Conservation (phyloP, 2,888 invertebrate species). For the Norana najaformis region DNA sequence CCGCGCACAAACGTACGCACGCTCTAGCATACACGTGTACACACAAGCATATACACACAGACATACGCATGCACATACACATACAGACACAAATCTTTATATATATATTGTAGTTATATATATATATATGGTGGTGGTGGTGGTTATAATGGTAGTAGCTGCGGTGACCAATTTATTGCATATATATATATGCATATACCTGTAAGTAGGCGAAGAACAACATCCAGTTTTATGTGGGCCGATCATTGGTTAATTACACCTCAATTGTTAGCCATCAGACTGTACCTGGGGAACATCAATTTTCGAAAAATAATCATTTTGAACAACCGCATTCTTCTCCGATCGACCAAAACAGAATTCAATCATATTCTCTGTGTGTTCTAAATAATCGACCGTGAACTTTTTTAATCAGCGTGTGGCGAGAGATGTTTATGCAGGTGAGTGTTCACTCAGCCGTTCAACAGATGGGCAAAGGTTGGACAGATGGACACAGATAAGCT, state of each 20-base stretch:
- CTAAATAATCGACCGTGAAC: background rate
- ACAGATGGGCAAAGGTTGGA: background rate
- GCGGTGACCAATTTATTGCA: no score
- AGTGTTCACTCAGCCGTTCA: background rate
- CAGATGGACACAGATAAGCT: background rate
- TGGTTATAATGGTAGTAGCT: no score
- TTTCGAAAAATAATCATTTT: background rate
- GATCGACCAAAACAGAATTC: background rate
- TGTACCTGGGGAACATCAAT: background rate
- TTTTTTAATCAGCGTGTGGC: background rate
- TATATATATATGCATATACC: no score
- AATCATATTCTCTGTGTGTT: background rate
- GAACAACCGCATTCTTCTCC: background rate
- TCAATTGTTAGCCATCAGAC: background rate
- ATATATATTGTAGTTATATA: no score
- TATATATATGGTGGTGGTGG: no score
- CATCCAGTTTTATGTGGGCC: background rate
- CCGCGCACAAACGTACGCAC: no score
- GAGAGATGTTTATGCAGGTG: background rate
- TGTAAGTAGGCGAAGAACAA: background rate
- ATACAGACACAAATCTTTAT: background rate
- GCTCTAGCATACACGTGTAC: background rate
- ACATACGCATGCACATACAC: background rate
- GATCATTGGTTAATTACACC: background rate
- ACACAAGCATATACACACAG: background rate